These are phyloP conservation scores for Neotragus pygmaeus DNA, from an alignment of 2,113 vertebrate species.

Conservation along the genomic window DNA sequence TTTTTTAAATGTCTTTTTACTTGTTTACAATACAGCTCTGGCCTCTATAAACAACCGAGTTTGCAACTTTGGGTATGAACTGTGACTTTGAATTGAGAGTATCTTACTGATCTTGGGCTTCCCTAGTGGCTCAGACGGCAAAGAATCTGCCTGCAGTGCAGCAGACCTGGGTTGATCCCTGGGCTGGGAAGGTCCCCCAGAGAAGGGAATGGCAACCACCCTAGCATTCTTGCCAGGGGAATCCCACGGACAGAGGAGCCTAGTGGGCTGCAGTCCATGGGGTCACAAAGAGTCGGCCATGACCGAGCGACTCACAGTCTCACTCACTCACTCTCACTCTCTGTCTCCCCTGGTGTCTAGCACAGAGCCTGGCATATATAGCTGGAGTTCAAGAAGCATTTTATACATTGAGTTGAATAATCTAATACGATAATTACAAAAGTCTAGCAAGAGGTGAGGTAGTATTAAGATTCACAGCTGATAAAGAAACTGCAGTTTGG, in stretches of 20 bases:
- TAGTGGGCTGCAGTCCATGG: background rate
- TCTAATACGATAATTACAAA: background rate
- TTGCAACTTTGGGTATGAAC: background rate
- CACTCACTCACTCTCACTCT: background rate
- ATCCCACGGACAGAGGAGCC: background rate
- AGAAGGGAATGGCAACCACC: background rate
- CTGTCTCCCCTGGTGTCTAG: background rate
- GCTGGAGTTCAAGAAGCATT: background rate
- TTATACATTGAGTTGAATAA: background rate
- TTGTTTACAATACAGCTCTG: background rate
- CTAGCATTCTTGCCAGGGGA: background rate
- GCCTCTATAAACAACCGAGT: background rate
- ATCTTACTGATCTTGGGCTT: background rate
- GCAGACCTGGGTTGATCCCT: background rate
- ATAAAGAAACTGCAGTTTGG: background rate
- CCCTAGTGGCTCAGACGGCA: background rate
- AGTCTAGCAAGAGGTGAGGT: background rate
- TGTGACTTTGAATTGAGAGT: background rate
- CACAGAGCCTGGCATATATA: background rate
- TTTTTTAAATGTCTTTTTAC: background rate
- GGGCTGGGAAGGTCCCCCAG: background rate
- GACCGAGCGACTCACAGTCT: background rate
- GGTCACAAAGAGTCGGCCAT: background rate
- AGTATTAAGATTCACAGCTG: background rate
- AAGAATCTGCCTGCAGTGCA: background rate